Evolutionary conservation across 1,140 invertebrate genomes (phyloP).

Genomic region (Eurosta solidaginis): DNA sequence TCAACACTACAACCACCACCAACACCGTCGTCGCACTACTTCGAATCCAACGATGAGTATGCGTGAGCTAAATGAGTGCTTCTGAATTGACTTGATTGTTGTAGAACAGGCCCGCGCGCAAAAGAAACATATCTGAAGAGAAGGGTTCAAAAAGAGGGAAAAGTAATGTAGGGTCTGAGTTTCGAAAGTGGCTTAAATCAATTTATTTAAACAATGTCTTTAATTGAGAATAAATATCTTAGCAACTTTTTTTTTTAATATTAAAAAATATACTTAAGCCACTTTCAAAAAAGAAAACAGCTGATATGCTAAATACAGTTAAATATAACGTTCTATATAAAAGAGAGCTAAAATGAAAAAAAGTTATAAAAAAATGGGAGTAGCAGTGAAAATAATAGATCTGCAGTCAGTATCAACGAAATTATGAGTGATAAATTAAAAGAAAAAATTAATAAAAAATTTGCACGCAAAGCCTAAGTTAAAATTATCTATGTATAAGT

Average conservation of each 20-base stretch:
- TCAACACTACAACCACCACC: background rate
- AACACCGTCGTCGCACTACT: background rate
- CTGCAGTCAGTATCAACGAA: slow-evolving; percentile 57
- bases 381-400: slow-evolving; percentile 38
- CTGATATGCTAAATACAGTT: slow-evolving; percentile 1
- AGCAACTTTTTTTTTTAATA: too few relatives aligned
- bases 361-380: slow-evolving; percentile 35
- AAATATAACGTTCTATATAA: slow-evolving; percentile 7
- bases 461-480: background rate
- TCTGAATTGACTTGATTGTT: background rate
- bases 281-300: background rate
- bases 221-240: too few relatives aligned
- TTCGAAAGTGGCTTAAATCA: too few relatives aligned
- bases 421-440: slow-evolving; percentile 54
- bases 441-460: slow-evolving; percentile 35
- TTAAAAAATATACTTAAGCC: background rate
- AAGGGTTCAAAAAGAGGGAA: background rate
- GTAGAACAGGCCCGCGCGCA: too few relatives aligned
- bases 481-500: slow-evolving; percentile 6
- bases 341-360: background rate
- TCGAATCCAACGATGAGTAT: background rate
- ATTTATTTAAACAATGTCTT: too few relatives aligned
- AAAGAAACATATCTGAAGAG: background rate
- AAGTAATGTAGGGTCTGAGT: background rate
- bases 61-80: background rate